phyloP scores from a whole-genome alignment of 2,113 vertebrate genomes.

The human (Homo sapiens) region DNA sequence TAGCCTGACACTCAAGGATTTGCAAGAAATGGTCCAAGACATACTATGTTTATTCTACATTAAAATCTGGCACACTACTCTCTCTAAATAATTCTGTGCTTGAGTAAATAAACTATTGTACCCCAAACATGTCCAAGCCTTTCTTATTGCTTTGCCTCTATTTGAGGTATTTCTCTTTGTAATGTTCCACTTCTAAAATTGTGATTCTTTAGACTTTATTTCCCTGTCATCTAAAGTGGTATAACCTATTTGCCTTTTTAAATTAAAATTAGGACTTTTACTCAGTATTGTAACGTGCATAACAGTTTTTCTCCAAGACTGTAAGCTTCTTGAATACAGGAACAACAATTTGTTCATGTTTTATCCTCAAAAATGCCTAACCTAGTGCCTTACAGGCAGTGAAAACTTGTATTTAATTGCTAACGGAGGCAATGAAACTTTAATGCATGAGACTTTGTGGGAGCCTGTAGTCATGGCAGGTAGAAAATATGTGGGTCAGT shows the following conservation, averaged over 20 bases:
- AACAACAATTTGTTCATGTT: not conserved
- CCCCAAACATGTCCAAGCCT: not conserved
- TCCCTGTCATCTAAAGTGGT: not conserved
- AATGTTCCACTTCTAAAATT: not conserved
- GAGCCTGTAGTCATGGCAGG: not conserved
- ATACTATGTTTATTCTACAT: not conserved
- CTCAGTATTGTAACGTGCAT: not conserved
- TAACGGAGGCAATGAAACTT: not conserved
- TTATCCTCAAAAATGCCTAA: not conserved
- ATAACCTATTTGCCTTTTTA: not conserved
- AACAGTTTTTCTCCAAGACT: not conserved
- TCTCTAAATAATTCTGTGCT: not conserved
- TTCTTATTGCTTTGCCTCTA: not conserved
- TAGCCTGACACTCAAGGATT: not conserved
- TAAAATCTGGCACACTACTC: not conserved
- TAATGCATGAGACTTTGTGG: not conserved
- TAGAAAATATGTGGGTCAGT: not conserved
- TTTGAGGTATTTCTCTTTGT: not conserved
- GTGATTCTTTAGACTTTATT: not conserved
- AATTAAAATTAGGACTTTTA: not conserved
- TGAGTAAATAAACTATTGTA: not conserved
- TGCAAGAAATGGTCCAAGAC: not conserved
- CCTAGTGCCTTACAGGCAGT: not conserved
- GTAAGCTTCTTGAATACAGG: not conserved
- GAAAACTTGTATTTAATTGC: constrained; percentile 7